These are phyloP conservation scores for Toxostoma redivivum DNA, from an alignment of 2,113 vertebrate genomes.

Conservation along the genomic window DNA sequence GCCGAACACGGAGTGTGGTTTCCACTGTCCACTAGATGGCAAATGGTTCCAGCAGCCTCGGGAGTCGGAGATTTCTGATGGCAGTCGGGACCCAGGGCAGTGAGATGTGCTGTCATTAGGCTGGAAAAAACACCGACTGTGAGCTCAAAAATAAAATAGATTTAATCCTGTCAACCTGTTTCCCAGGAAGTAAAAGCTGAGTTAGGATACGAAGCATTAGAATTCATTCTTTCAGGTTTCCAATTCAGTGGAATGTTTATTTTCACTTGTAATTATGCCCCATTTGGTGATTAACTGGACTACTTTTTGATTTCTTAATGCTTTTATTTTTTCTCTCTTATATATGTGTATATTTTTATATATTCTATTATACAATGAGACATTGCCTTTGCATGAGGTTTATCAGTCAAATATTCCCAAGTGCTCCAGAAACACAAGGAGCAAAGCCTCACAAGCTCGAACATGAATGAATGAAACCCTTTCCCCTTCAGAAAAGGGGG, in stretches of 20 bases:
- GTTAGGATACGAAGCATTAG: not conserved
- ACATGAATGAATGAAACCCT: not conserved
- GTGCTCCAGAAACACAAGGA: not conserved
- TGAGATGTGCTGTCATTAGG: not conserved
- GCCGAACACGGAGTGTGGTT: rapidly evolving
- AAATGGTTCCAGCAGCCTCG: not conserved
- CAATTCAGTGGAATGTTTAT: not conserved
- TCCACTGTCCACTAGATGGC: slow-evolving; percentile 21
- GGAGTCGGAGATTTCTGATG: rapidly evolving
- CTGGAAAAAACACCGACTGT: not conserved
- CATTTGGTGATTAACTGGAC: not conserved
- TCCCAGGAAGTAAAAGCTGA: not conserved
- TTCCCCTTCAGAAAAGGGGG: not conserved
- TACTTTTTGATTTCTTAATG: not conserved
- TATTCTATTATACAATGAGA: not conserved
- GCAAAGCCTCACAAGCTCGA: not conserved
- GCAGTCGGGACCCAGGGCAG: too few relatives aligned
- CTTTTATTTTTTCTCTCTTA: not conserved
- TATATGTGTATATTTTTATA: rapidly evolving
- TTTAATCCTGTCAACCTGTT: not conserved
- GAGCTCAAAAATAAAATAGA: not conserved
- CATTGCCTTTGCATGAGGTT: not conserved
- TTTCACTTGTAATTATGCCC: not conserved
- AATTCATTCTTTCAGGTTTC: not conserved
- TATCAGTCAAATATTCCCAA: not conserved